Evolutionary conservation across 2,888 invertebrate genomes (phyloP), one percentile per base, ranked within the genome.

Genomic region (Psylliodes chrysocephalus): DNA sequence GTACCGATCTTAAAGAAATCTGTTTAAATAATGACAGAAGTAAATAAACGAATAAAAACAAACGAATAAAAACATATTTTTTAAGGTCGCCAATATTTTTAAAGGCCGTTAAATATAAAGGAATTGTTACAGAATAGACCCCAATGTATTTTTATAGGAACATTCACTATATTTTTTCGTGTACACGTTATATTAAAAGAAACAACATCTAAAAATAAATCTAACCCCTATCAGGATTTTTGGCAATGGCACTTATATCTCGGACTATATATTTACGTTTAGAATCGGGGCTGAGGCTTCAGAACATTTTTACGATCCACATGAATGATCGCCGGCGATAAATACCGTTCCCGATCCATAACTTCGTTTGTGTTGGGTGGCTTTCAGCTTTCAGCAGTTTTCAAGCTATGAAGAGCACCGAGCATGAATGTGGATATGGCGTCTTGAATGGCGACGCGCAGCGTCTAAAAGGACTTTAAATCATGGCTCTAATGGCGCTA

Each of bases 401-500:
- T 40, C 49, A 44, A 60, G 56, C 60, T 44, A 56, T 57, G 65
- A 62, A 60, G 64, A 61, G 56, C 63, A 62, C 52, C 18, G 65
- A 63, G 63, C 61, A 64, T 66, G 71, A 67, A 71, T 69, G 71
- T 65, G 67, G 66, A 67, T 52, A 38, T 67, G 74, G 73, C 74
- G 74, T 74, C 74, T 74, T 71, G 72, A 73, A 74, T 73, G 70
- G 71, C 72, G 73, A 66, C 72, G 68, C 68, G 72, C 78, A 75
- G 76, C 78, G 76, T 79, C 80, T 80, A 81, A 81, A 82, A 81
- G 82, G 78, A 77, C 79, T 80, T 78, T 82, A 82, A 78, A 82
- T 82, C 82, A 82, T 82, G 78, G 78, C 73, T 76, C 81, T 82
- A 83, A 83, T 83, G 83, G 83, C 79, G 81, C 83, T 82, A 83